Evolutionary conservation across 2,113 vertebrate genomes (phyloP), one percentile per base, ranked within the genome.

Genomic region (Oceanodroma tethys): DNA sequence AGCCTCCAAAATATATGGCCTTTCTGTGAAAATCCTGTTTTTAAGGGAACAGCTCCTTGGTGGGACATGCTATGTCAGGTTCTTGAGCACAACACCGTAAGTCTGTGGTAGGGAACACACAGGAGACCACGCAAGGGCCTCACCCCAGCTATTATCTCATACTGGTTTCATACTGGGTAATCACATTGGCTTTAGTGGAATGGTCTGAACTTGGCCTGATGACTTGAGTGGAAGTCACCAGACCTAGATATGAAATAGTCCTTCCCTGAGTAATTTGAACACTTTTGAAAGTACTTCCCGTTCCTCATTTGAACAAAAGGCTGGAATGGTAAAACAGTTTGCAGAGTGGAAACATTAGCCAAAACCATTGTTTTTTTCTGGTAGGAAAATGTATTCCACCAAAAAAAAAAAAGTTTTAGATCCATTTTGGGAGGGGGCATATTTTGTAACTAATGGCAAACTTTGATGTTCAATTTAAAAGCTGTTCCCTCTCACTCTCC

Each of bases 191-290:
- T 75, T 87, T 43, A 89, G 30, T 8, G 40, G 94, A 95, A 95
- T 93, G 65, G 48, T 93, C 73, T 36, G 22, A 87, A 75, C 18
- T 50, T 55, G 74, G 36, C 48, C 45, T 1, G 7, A 5, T 43
- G 56, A 43, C 52, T 16, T 7, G 16, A 81, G 11, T 30, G 16
- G 60, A 45, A 60, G 20, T 34, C 81, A 56, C 43, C 70, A 79
- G 92, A 48, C 29, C 3, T 2, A 84, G 73, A 79, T 34, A 27
- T 63, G 76, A 91, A 79, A 92, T 11, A 84, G 36, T 92, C 91
- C 91, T 95, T 95, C 86, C 97, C 94, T 91, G 96, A 95, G 89
- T 71, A 91, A 96, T 79, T 58, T 14, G 80, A 95, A 72, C 14
- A 36, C 30, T 73, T 86, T 23, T 36, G 19, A 91, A 90, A 86